phyloP scores from a whole-genome alignment of 1,140 invertebrate species.

The Hydropsyche tenuis region DNA sequence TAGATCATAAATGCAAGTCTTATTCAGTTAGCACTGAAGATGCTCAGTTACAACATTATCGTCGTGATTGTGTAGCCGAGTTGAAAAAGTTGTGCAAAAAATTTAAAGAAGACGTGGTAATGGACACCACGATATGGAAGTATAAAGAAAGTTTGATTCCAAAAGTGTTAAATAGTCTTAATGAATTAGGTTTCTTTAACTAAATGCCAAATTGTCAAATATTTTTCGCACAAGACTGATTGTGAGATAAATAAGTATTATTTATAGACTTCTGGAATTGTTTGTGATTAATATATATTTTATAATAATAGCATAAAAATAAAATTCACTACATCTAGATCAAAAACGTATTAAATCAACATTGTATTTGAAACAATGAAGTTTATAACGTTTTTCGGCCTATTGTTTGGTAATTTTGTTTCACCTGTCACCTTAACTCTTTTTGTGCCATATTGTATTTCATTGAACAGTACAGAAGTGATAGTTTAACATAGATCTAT shows the following conservation, averaged over 20 bases:
- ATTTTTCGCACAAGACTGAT: no score
- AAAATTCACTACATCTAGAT: no score
- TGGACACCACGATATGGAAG: slow-evolving; percentile 88
- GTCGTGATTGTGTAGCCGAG: slow-evolving; percentile 89
- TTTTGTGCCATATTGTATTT: background rate
- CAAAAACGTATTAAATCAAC: no score
- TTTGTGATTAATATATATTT: no score
- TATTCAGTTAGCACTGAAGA: slow-evolving; percentile 83
- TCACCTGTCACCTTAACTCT: background rate
- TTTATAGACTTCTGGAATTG: no score
- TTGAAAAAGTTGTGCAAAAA: slow-evolving; percentile 86
- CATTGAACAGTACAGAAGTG: no score
- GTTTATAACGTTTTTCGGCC: no score
- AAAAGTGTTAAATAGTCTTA: slow-evolving; percentile 73
- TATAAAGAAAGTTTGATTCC: slow-evolving; percentile 79
- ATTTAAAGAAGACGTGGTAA: slow-evolving; percentile 79
- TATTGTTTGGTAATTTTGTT: background rate
- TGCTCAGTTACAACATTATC: slow-evolving; percentile 92
- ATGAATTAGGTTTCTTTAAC: slow-evolving; percentile 75
- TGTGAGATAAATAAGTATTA: no score
- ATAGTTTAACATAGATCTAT: no score
- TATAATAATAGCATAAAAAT: no score
- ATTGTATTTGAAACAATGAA: no score
- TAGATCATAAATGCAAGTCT: slow-evolving; percentile 84
- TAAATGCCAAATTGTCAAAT: no score